These are phyloP conservation scores for Xiphophorus birchmanni DNA, from an alignment of 2,797 vertebrate genomes.

Conservation along the genomic window DNA sequence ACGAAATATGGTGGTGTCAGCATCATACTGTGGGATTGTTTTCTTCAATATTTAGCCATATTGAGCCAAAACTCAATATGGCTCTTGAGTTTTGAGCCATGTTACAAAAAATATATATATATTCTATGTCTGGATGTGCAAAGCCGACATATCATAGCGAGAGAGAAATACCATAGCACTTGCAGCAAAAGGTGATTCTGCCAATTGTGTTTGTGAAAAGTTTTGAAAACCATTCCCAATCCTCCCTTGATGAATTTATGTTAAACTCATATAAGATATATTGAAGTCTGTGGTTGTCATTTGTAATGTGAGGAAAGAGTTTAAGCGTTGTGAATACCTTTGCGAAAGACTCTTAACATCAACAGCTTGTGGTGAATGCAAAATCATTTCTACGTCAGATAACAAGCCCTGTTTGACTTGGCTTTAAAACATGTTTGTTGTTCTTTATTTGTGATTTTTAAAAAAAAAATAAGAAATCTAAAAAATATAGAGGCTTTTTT, in stretches of 20 bases:
- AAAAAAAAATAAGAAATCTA: neutral
- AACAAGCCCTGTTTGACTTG: conserved; percentile 4
- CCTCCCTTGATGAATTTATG: neutral
- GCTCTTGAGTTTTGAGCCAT: neutral
- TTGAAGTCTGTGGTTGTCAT: neutral
- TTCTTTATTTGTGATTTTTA: neutral
- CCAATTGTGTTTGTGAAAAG: neutral
- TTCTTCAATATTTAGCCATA: neutral
- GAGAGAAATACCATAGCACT: neutral
- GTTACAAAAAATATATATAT: neutral
- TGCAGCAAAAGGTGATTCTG: neutral
- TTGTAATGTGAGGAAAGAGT: neutral
- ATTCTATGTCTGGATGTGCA: neutral
- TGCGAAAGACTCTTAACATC: neutral
- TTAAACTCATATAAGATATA: neutral
- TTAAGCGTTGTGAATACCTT: neutral
- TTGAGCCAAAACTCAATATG: too few species aligned
- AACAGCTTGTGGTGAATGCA: neutral
- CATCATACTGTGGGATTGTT: neutral
- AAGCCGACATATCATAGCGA: too few species aligned
- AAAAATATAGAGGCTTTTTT: neutral
- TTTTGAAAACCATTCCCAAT: neutral
- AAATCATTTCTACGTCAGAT: neutral
- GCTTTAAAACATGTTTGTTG: conserved; percentile 20
- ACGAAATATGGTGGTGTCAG: neutral